These are phyloP conservation scores for Cinclus cinclus DNA, from an alignment of 2,113 vertebrate species.

Conservation along the genomic window DNA sequence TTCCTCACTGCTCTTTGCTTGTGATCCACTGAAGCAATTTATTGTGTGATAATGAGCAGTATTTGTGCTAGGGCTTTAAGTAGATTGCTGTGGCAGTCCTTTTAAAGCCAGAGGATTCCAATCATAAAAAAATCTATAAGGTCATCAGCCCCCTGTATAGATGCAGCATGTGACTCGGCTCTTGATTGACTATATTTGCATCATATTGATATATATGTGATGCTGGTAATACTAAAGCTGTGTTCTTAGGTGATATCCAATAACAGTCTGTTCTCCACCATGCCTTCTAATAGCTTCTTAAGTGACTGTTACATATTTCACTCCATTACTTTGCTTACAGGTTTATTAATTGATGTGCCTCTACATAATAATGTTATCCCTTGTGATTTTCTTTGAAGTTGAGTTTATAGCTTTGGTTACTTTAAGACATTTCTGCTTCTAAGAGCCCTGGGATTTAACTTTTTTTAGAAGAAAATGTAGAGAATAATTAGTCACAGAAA, in stretches of 20 bases:
- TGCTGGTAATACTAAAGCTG: not conserved
- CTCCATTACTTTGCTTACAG: not conserved
- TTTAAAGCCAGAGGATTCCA: not conserved
- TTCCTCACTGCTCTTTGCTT: not conserved
- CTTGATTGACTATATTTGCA: not conserved
- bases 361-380: not conserved
- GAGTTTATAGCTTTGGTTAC: not conserved
- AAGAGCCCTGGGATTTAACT: not conserved
- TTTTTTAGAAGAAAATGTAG: not conserved
- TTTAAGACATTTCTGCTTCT: not conserved
- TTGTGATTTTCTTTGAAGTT: not conserved
- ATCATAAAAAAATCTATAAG: conserved; percentile 13
- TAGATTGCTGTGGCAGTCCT: not conserved
- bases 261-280: not conserved
- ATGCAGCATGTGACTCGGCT: not conserved
- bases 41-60: not conserved
- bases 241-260: not conserved
- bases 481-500: not conserved
- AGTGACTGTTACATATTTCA: not conserved
- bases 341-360: not conserved
- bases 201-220: not conserved
- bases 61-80: not conserved
- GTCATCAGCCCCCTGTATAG: not conserved
- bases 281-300: not conserved
- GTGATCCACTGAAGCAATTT: not conserved